Percentiles rank a stretch among this genome's conserved stretches.
Evolutionary conservation across 2,888 invertebrate genomes (phyloP).

Genomic region (Tholera decimalis): DNA sequence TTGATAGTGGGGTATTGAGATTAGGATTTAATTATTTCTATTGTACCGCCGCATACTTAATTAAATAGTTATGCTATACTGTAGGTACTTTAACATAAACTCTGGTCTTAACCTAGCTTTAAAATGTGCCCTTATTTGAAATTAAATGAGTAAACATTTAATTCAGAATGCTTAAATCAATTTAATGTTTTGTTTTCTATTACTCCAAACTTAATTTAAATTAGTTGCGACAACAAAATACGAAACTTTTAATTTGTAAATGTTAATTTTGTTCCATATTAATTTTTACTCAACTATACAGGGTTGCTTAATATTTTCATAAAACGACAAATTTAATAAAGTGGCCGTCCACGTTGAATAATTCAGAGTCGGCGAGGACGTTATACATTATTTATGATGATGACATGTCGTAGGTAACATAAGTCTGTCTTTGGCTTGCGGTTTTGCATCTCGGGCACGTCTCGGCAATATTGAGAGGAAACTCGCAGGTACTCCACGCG

Average conservation of each 20-base stretch:
- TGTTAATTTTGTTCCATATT: constrained; percentile 78
- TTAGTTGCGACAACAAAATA: constrained; percentile 60
- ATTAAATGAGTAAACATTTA: constrained; percentile 30
- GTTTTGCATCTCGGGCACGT: constrained; percentile 89
- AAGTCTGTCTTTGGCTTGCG: constrained; percentile 84
- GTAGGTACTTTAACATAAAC: constrained; percentile 7
- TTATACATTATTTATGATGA: constrained; percentile 90
- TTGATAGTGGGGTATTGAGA: too few species aligned
- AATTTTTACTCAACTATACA: constrained; percentile 75
- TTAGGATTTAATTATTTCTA: too few species aligned
- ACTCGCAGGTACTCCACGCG: constrained; percentile 55
- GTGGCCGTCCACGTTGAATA: constrained; percentile 87
- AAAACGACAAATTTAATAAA: constrained; percentile 90
- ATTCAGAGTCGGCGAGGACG: constrained; percentile 84
- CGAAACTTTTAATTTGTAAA: constrained; percentile 74
- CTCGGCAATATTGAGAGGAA: constrained; percentile 80
- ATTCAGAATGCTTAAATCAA: constrained; percentile 55
- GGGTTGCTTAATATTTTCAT: constrained; percentile 81
- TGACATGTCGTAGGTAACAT: constrained; percentile 86
- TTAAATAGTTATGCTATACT: neutral
- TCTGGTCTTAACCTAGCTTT: constrained; percentile 6
- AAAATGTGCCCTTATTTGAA: constrained; percentile 26
- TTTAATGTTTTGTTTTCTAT: constrained; percentile 63
- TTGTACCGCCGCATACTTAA: too few species aligned
- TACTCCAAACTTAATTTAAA: constrained; percentile 57